Evolutionary conservation across 2,113 vertebrate genomes (phyloP).

Genomic region (Diadophis punctatus): DNA sequence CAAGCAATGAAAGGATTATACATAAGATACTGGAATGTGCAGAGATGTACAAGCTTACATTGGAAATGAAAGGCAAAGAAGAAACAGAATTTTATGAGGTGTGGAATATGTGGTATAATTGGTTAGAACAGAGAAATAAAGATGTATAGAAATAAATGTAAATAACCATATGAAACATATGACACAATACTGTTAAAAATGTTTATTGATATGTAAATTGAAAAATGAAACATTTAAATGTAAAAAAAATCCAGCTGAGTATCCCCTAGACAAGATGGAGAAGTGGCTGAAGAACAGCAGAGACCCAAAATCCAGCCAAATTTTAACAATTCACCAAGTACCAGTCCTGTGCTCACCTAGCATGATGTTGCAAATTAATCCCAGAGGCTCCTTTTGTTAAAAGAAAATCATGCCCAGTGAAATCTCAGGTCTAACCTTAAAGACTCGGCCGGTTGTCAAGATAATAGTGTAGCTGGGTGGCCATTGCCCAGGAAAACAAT

Average conservation of each 20-base stretch:
- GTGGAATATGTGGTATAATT: too few species aligned
- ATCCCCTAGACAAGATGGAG: background rate
- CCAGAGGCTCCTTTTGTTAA: background rate
- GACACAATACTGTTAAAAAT: too few species aligned
- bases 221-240: too few species aligned
- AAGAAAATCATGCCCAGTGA: background rate
- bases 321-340: background rate
- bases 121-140: too few species aligned
- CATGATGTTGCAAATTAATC: background rate
- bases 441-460: constrained; percentile 9
- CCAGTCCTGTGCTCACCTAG: background rate
- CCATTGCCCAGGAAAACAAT: background rate
- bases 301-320: background rate
- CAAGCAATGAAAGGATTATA: too few species aligned
- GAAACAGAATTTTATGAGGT: too few species aligned
- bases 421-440: background rate
- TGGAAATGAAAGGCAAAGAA: too few species aligned
- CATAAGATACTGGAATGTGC: too few species aligned
- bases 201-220: too few species aligned
- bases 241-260: background rate
- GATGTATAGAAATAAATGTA: too few species aligned
- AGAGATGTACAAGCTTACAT: too few species aligned
- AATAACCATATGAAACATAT: too few species aligned
- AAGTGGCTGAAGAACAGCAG: background rate
- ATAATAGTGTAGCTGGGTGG: background rate